Percentiles rank a stretch among this genome's conserved stretches.
Conservation (phyloP, 2,113 vertebrate genomes). For the Grantiella picta region DNA sequence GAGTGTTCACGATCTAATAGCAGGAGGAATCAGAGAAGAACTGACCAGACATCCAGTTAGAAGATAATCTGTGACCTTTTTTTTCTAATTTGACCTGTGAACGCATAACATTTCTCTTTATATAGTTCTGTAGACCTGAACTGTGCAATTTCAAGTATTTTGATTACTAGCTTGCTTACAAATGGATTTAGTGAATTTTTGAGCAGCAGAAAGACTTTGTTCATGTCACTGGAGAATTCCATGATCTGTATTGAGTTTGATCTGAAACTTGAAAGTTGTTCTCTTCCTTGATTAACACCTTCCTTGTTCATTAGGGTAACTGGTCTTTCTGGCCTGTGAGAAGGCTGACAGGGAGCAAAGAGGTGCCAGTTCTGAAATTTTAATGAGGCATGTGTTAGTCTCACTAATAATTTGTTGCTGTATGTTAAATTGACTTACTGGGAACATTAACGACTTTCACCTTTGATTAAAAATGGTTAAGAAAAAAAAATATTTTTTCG, state of each 20-base stretch:
- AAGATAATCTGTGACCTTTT: background rate
- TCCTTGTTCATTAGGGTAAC: background rate
- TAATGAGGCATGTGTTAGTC: background rate
- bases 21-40: conserved; percentile 14
- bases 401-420: background rate
- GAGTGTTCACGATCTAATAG: conserved; percentile 19
- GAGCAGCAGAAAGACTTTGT: background rate
- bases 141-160: background rate
- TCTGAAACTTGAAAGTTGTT: background rate
- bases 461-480: background rate
- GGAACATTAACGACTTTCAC: background rate
- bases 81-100: background rate
- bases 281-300: background rate
- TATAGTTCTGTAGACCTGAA: background rate
- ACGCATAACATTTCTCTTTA: background rate
- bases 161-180: background rate
- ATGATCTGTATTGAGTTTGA: background rate
- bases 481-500: accelerated
- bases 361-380: background rate
- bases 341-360: background rate
- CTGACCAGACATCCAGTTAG: background rate
- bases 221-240: background rate
- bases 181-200: background rate
- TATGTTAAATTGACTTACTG: background rate
- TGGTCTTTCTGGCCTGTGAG: background rate